Evolutionary conservation across 2,113 vertebrate genomes (phyloP), one percentile per base, ranked within the genome.

Genomic region (Vimba vimba): DNA sequence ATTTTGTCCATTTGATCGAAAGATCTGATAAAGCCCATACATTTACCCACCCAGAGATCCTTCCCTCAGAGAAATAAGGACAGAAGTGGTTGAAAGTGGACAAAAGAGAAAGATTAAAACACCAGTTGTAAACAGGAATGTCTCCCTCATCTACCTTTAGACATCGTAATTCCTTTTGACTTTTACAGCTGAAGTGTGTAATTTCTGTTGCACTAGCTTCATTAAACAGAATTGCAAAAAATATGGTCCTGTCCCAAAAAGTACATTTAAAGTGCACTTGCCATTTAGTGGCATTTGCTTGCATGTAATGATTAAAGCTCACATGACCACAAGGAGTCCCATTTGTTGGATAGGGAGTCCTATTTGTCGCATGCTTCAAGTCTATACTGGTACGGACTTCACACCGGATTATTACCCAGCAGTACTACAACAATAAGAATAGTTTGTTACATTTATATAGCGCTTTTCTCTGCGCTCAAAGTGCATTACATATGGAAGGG

Each of bases 131-230:
- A 57, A 57, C 55, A 0, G 19, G 2, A 23, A 57, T 23, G 55
- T 23, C 19, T 57, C 52, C 19, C 19, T 57, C 19, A 21, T 57
- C 19, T 21, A 57, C 52, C 66, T 68, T 68, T 33, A 33, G 30
- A 69, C 9, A 8, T 47, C 43, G 6, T 7, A 25, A 45, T 15
- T 45, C 6, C 39, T 3, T 47, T 47, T 8, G 43, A 25, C 23
- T 47, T 66, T 47, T 47, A 74, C 45, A 74, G 2, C 71, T 47
- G 39, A 74, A 74, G 39, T 45, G 71, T 74, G 71, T 74, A 47
- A 74, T 47, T 74, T 47, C 71, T 47, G 23, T 74, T 43, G 21
- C 10, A n/a, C 21, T n/a, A 73, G 11, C 10, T 5, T 73, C 21
- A 74, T 74, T 5, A 74, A 25, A 45, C 4, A 47, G 21, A 47